Evolutionary conservation across 2,797 vertebrate genomes (phyloP), one percentile per base, ranked within the genome.

Genomic region (Helostoma temminkii): DNA sequence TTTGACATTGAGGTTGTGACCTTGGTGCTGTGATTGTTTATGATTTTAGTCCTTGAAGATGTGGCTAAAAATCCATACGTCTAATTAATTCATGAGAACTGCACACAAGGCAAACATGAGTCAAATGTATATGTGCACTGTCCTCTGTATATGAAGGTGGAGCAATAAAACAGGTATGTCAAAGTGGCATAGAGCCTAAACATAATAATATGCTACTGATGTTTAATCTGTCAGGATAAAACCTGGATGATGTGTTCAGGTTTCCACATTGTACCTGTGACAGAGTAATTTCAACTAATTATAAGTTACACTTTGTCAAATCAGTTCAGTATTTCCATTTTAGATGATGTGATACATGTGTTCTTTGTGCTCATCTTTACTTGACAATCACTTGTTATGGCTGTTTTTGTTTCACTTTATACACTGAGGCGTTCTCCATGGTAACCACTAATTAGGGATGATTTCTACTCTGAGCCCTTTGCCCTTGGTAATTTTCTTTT

Each of bases 41-140:
- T 96, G 93, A 95, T 96, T 96, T 96, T 94, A 92, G 95, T 94
- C 93, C 95, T 94, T 94, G 89, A 93, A 93, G 66, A 88, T 92
- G 93, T 93, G 91, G 86, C 89, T 91, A 72, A 74, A 63, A 93
- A 95, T 95, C 95, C 94, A 94, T 95, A 75, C 50, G 60, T 89
- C 89, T 93, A 87, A 95, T 95, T 93, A 91, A 93, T 91, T 93
- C 93, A 94, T 92, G 92, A 93, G 89, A 90, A 90, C 89, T 88
- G 89, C 90, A 93, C 64, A 71, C 45, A 78, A 50, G 26, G 58
- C 43, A 56, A 77, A 78, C 71, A 82, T 56, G 24, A 63, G 68
- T 9, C 50, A 21, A 67, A 65, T 3, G 2, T 15, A 7, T 11
- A 50, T n/a, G 36, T 9, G 30, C 42, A 43, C 21, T n/a, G 24